Evolutionary conservation across 1,140 invertebrate species (phyloP), one percentile per base, ranked within the genome.

Genomic region (Rhyzopertha dominica): DNA sequence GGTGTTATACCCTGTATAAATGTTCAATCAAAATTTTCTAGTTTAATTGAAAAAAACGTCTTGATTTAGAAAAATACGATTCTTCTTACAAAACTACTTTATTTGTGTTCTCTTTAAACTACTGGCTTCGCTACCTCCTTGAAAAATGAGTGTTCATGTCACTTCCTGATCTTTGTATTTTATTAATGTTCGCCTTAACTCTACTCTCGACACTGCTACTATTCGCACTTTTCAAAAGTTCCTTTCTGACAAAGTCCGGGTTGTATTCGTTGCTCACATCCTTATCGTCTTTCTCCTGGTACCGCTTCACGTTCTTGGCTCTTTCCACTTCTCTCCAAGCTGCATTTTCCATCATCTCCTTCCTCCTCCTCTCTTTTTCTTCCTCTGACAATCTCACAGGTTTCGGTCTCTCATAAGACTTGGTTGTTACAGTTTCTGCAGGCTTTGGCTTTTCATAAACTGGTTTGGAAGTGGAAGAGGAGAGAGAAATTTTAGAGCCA

Each of bases 271-370:
- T 60, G 40, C 63, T 62, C 26, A 73, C 68, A 59, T 85, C 82
- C 37, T 70, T 73, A 18, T 74, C 72, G 23, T 82, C 77, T 49
- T 80, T 75, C 53, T 82, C 76, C 4, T 71, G 72, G 59, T 87
- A 81, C 22, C 71, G 69, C 52, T 74, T 77, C 0, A 88, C 74
- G 54, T 78, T 81, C 52, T 71, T 71, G 28, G 71, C 70, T 40
- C 85, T 65, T 58, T 84, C 76, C 45, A 79, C 76, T 41, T 90
- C 82, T 5, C 85, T 70, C 75, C 78, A 78, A 42, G 72, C 69
- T 1, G 85, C 87, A 72, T 91, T 84, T 18, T 74, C 65, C 74
- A 86, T 82, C 91, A 95, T 95, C 70, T 90, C 87, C 34, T 74
- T 71, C 44, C 86, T 66, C 40, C 73, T 72, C 30, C 70, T 71